phyloP scores from a whole-genome alignment of 2,888 invertebrate genomes.

The Campopleginae sp. region DNA sequence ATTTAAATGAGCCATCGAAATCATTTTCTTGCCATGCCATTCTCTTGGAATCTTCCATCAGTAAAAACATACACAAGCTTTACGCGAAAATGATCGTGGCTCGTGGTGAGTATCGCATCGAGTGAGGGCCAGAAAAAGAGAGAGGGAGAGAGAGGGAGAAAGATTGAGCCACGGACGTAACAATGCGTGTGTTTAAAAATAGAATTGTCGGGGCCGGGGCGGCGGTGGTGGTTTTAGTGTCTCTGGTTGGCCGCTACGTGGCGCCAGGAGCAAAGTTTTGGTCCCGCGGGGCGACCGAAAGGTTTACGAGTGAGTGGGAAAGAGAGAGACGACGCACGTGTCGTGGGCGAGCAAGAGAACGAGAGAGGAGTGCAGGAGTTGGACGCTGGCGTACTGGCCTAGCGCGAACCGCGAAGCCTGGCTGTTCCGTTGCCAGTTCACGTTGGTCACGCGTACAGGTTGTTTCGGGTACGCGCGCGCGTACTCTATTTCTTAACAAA shows the following conservation, averaged over 20 bases:
- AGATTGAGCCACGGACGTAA: conserved; percentile 68
- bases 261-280: conserved; percentile 64
- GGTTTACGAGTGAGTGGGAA: conserved; percentile 52
- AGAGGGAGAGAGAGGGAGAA: conserved; percentile 30
- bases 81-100: conserved; percentile 37
- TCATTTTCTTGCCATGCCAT: not conserved
- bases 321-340: conserved; percentile 24
- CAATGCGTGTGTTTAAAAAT: conserved; percentile 72
- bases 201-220: conserved; percentile 67
- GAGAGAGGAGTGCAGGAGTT: conserved; percentile 27
- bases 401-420: conserved; percentile 57
- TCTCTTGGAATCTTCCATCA: conserved; percentile 33
- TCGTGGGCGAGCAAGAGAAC: conserved; percentile 19
- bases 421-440: conserved; percentile 67
- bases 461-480: conserved; percentile 29
- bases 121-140: conserved; percentile 33
- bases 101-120: conserved; percentile 8
- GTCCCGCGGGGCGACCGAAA: conserved; percentile 45
- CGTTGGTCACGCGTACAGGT: conserved; percentile 69
- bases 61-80: conserved; percentile 19
- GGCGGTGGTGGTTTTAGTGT: conserved; percentile 57
- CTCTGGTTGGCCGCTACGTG: conserved; percentile 53
- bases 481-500: not conserved
- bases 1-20: not conserved
- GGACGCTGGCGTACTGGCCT: conserved; percentile 17